These are phyloP conservation scores for Parelbella ahira DNA, from an alignment of 2,888 invertebrate species.

Conservation along the genomic window DNA sequence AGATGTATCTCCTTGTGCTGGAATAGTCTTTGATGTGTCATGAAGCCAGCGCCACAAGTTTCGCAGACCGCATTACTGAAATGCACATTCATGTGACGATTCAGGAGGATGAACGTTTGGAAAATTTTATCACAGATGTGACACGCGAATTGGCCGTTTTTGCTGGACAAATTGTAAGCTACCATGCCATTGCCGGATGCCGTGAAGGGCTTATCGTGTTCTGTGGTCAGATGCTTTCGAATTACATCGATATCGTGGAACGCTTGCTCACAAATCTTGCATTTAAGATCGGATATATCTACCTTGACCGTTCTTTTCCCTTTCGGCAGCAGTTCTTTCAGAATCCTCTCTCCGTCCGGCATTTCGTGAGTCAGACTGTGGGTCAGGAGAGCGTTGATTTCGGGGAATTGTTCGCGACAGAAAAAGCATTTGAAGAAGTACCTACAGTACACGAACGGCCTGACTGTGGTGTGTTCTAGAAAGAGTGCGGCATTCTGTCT, in stretches of 20 bases:
- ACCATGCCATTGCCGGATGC: constrained; percentile 54
- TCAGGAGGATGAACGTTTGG: constrained; percentile 58
- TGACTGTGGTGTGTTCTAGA: constrained; percentile 49
- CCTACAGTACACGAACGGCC: constrained; percentile 58
- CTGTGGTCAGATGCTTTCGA: constrained; percentile 44
- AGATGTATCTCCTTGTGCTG: constrained; percentile 60
- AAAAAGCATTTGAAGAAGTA: constrained; percentile 64
- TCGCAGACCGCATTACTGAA: constrained; percentile 63
- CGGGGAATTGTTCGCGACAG: constrained; percentile 50
- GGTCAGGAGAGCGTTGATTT: constrained; percentile 45
- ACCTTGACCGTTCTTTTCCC: constrained; percentile 60
- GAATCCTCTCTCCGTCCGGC: constrained; percentile 41
- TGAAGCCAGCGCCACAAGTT: constrained; percentile 58
- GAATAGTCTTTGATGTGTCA: constrained; percentile 55
- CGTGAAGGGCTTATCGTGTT: constrained; percentile 47
- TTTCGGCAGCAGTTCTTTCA: constrained; percentile 53
- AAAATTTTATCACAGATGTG: constrained; percentile 55
- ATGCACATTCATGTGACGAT: constrained; percentile 65
- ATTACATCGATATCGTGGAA: constrained; percentile 44
- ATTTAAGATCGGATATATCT: constrained; percentile 56
- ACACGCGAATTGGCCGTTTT: constrained; percentile 51
- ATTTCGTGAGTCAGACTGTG: constrained; percentile 48
- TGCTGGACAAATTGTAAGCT: constrained; percentile 48
- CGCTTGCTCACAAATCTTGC: constrained; percentile 44
- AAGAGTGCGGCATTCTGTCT: constrained; percentile 54